Evolutionary conservation across 2,113 vertebrate species (phyloP).

Genomic region (Kryptolebias marmoratus): DNA sequence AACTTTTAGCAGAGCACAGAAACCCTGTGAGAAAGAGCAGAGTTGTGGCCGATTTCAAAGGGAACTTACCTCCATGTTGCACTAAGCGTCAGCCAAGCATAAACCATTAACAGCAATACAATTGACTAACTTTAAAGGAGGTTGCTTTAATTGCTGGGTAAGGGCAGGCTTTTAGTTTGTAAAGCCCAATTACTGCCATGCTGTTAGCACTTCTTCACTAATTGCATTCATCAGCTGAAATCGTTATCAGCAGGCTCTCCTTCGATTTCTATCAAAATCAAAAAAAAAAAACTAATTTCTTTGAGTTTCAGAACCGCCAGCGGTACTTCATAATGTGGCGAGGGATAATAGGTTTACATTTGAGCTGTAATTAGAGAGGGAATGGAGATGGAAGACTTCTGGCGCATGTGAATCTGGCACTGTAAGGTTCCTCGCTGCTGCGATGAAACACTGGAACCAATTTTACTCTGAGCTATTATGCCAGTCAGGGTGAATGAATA

Average conservation of each 20-base stretch:
- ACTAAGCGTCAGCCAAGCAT: conserved; percentile 62
- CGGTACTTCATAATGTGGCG: conserved; percentile 66
- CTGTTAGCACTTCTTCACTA: conserved; percentile 78
- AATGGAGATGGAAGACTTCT: conserved; percentile 54
- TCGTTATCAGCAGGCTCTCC: conserved; percentile 66
- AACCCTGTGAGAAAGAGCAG: conserved; percentile 6
- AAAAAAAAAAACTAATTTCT: conserved; percentile 70
- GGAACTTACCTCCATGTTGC: conserved; percentile 20
- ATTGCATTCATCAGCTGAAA: conserved; percentile 81
- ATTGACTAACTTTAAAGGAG: conserved; percentile 74
- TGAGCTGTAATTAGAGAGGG: conserved; percentile 73
- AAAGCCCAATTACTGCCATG: conserved; percentile 73
- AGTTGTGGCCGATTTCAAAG: conserved; percentile 42
- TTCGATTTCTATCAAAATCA: conserved; percentile 71
- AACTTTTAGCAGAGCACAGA: conserved; percentile 26
- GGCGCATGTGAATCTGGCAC: conserved; percentile 42
- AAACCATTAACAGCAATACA: conserved; percentile 69
- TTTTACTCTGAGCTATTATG: conserved; percentile 25
- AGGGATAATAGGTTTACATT: conserved; percentile 75
- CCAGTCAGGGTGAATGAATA: not conserved
- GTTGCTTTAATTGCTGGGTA: conserved; percentile 72
- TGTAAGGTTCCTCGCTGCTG: conserved; percentile 23
- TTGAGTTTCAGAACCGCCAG: conserved; percentile 65
- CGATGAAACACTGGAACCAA: conserved; percentile 13
- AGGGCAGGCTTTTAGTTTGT: conserved; percentile 69